Base-by-base conservation (phyloP, 2,797 vertebrate species). In the Sebastes kiyomatsui region DNA sequence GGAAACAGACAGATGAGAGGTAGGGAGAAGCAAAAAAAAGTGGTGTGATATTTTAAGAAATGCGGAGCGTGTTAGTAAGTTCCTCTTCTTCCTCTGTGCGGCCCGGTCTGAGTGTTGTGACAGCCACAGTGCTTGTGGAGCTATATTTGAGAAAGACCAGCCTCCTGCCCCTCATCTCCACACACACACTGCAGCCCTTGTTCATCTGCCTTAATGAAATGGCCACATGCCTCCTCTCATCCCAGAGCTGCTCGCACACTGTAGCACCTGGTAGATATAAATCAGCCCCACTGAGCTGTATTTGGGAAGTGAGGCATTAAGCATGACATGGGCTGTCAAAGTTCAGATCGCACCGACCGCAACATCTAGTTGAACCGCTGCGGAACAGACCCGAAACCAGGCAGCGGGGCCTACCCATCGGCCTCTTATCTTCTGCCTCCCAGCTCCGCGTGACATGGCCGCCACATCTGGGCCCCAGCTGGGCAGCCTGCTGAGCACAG, bases 271-370 rank as follows among this genome's bases (percentile, higher is more conserved):
- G 93, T 93, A 93, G 93, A 95, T 94, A 97, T 97, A 96, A 96
- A 96, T 96, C 96, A 96, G 90, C 77, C 87, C 82, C 62, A 89
- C 92, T 86, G 90, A 93, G 93, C 96, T 93, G 93, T 94, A 93
- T 95, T 95, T 95, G 95, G 95, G 95, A 96, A 96, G 96, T 95
- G 93, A 96, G 95, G 94, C 95, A 96, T 96, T 96, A 96, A 95
- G 94, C 93, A 94, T 96, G 96, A 96, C 95, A 95, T 75, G 80
- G 90, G 81, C 95, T 95, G 95, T 95, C 95, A 95, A 93, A 96
- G 94, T 96, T 96, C 94, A 94, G 86, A 93, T 95, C 78, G 90
- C 88, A 82, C 93, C 87, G 67, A 96, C 95, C 95, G 89, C 96
- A 95, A 95, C 94, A 95, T 95, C 92, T 89, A 93, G 92, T 87